A percentile compares a stretch with the other conserved stretches of the same genome.
These are phyloP conservation scores for Ophioninae sp. DNA, from an alignment of 2,888 invertebrate species.

Conservation along the genomic window DNA sequence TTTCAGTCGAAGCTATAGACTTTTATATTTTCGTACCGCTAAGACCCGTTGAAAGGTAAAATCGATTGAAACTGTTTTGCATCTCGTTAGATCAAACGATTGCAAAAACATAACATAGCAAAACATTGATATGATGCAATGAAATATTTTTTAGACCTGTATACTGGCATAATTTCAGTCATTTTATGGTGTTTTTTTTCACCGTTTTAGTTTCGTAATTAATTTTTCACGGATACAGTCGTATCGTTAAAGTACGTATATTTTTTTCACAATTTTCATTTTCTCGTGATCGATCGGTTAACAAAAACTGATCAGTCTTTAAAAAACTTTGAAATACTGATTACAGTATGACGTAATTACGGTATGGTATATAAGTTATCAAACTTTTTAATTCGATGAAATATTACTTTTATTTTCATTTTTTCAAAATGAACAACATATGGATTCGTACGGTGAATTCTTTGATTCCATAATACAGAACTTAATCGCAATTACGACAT, in stretches of 20 bases:
- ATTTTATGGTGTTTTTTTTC: no score
- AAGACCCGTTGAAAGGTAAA: not conserved
- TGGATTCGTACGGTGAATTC: no score
- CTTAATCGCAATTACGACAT: not conserved
- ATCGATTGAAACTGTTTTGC: slow-evolving; percentile 1
- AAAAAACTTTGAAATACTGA: no score
- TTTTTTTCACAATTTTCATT: not conserved
- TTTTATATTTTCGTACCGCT: not conserved
- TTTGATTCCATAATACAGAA: no score
- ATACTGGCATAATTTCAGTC: no score
- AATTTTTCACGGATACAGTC: not conserved
- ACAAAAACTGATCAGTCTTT: not conserved
- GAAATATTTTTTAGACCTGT: no score
- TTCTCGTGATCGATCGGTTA: not conserved
- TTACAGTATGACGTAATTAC: no score
- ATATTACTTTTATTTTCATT: not conserved
- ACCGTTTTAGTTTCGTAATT: not conserved
- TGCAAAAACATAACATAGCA: no score
- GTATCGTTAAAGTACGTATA: not conserved
- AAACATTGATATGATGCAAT: no score
- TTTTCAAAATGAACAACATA: not conserved
- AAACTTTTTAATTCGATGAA: not conserved
- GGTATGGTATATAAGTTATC: not conserved
- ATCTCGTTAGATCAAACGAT: not conserved
- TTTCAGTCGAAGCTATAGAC: no score